Conservation (phyloP, 2,888 invertebrate genomes). For the Lepidocyrtinus sp. region DNA sequence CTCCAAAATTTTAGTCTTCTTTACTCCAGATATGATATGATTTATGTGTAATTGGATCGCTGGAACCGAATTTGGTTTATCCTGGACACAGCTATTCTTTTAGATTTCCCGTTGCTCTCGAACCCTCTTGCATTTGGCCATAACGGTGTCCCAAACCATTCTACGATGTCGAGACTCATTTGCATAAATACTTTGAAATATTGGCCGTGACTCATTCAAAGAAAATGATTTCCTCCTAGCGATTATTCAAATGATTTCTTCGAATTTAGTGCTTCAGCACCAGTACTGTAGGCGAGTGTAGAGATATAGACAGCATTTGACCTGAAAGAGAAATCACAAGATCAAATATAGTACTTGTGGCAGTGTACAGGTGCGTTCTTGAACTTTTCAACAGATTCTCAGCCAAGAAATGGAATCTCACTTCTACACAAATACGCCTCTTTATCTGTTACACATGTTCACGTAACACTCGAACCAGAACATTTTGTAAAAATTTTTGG, state of each 20-base stretch:
- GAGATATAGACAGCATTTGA: too few species aligned
- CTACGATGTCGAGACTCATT: background rate
- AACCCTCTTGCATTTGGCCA: background rate
- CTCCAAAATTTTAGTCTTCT: background rate
- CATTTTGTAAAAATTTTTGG: too few species aligned
- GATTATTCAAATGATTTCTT: too few species aligned
- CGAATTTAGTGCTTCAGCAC: background rate
- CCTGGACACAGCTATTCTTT: too few species aligned
- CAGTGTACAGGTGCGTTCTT: background rate
- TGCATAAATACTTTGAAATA: background rate
- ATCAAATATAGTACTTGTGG: background rate
- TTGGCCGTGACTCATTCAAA: background rate
- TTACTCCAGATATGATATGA: background rate
- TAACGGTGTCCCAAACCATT: background rate
- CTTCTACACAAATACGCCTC: too few species aligned
- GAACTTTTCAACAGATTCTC: background rate
- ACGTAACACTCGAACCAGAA: too few species aligned
- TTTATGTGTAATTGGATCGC: background rate
- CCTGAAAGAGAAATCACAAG: background rate
- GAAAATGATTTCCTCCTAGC: background rate
- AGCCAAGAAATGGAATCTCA: too few species aligned
- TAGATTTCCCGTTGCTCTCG: background rate
- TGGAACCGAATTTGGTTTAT: background rate
- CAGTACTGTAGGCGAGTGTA: background rate
- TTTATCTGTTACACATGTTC: too few species aligned